Percentiles rank a stretch among this genome's conserved stretches.
These are phyloP conservation scores for Edolisoma coerulescens DNA, from an alignment of 2,113 vertebrate genomes.

Conservation along the genomic window DNA sequence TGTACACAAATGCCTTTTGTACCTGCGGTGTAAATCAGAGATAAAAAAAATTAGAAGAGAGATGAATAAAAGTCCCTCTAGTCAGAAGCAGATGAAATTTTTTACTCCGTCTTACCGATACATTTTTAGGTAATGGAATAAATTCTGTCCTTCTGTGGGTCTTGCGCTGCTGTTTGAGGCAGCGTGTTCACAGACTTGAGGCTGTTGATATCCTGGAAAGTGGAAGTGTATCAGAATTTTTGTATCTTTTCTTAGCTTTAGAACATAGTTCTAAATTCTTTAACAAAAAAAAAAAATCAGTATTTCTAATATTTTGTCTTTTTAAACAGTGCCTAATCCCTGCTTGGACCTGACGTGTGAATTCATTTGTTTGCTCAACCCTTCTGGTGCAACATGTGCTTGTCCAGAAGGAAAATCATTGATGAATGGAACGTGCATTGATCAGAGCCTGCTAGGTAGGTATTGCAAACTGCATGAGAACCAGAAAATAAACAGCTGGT, in stretches of 20 bases:
- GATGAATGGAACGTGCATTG: constrained; percentile 88
- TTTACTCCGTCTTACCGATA: background rate
- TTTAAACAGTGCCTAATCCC: constrained; percentile 85
- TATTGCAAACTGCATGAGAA: background rate
- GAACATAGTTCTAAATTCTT: background rate
- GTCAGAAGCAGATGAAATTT: background rate
- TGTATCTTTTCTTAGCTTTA: background rate
- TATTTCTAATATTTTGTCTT: background rate
- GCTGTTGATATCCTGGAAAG: background rate
- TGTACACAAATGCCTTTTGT: background rate
- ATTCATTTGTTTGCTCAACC: constrained; percentile 94
- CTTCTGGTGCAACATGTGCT: constrained; percentile 86
- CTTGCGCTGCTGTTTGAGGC: background rate
- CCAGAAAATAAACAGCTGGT: background rate
- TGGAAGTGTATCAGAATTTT: background rate
- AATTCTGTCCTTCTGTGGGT: background rate
- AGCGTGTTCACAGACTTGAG: background rate
- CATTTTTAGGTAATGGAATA: background rate
- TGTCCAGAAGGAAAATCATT: constrained; percentile 93
- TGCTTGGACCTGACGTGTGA: constrained; percentile 88
- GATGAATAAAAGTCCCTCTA: background rate
- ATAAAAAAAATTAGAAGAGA: background rate
- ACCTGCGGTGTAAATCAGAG: background rate
- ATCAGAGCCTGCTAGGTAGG: constrained; percentile 84
- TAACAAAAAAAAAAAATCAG: background rate